A percentile compares a stretch with the other conserved stretches of the same genome.
These are phyloP conservation scores for Mythimna ferrago DNA, from an alignment of 2,888 invertebrate genomes.

Conservation along the genomic window DNA sequence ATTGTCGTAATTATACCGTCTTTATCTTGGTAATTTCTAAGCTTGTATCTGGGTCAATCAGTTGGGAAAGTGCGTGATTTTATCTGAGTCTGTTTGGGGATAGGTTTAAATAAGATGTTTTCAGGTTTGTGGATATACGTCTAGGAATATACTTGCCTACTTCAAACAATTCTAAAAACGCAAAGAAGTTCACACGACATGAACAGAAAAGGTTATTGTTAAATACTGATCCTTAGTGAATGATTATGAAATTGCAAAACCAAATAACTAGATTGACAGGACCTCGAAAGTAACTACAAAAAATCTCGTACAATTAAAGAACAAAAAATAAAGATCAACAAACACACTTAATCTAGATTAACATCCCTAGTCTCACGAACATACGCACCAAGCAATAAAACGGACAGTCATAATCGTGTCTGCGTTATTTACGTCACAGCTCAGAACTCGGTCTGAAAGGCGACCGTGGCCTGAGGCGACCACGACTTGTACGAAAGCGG, in stretches of 20 bases:
- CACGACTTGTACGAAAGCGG: slow-evolving; percentile 75
- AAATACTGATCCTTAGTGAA: not conserved
- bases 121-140: not conserved
- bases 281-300: not conserved
- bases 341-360: not conserved
- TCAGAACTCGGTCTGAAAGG: slow-evolving; percentile 71
- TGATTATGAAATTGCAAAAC: not conserved
- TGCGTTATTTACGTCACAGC: slow-evolving; percentile 73
- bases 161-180: not conserved
- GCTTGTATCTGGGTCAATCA: slow-evolving; percentile 9
- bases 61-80: slow-evolving; percentile 25
- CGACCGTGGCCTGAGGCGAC: slow-evolving; percentile 78
- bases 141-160: not conserved
- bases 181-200: not conserved
- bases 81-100: not conserved
- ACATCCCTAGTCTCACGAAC: slow-evolving; percentile 28
- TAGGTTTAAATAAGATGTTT: not conserved
- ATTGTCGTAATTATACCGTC: slow-evolving; percentile 39
- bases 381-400: slow-evolving; percentile 55
- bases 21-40: slow-evolving; percentile 31
- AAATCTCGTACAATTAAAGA: not conserved
- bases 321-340: slow-evolving; percentile 4
- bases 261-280: not conserved
- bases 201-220: not conserved
- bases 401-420: slow-evolving; percentile 67